Conservation (phyloP, 2,113 vertebrate species). For the Cottus gobio region DNA sequence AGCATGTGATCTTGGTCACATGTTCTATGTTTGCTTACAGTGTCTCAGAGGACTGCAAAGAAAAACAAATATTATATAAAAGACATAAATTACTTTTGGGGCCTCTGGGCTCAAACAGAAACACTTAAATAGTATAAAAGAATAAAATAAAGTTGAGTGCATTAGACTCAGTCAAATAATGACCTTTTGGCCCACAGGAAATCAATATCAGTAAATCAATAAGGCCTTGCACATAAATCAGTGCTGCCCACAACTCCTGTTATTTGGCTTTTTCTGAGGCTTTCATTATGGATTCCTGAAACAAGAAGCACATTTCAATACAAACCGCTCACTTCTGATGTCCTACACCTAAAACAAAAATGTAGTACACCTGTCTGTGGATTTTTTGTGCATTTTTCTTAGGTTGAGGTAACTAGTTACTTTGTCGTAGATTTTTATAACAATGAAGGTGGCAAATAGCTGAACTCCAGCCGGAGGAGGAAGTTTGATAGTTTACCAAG, state of each 20-base stretch:
- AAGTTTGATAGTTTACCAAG: not conserved
- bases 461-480: not conserved
- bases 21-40: not conserved
- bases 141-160: not conserved
- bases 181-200: not conserved
- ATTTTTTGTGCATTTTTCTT: not conserved
- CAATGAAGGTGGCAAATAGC: not conserved
- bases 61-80: not conserved
- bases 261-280: not conserved
- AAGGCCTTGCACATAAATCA: not conserved
- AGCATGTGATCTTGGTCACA: constrained; percentile 20
- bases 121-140: not conserved
- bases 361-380: not conserved
- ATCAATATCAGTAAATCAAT: constrained; percentile 18
- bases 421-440: constrained; percentile 2
- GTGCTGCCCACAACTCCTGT: not conserved
- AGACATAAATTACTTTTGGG: not conserved
- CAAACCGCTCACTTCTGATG: not conserved
- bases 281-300: not conserved
- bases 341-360: not conserved
- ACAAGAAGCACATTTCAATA: not conserved
- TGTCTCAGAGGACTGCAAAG: not conserved
- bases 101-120: not conserved
- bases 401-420: not conserved
- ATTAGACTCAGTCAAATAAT: not conserved